Evolutionary conservation across 2,113 vertebrate genomes (phyloP).

Genomic region (Onychostoma macrolepis): DNA sequence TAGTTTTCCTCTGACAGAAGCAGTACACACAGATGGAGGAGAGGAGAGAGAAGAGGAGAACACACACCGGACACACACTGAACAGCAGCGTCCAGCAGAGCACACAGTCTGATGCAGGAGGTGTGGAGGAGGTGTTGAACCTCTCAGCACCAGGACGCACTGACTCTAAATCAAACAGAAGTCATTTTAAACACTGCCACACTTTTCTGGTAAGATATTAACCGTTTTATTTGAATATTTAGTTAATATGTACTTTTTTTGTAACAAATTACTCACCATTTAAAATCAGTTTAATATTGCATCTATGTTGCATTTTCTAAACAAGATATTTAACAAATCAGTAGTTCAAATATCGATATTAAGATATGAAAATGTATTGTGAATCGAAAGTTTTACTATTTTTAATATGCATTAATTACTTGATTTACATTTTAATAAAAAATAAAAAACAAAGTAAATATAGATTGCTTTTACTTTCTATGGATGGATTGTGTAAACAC

Average conservation of each 20-base stretch:
- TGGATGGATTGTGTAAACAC: too few species aligned
- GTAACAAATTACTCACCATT: neutral
- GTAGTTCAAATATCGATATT: too few species aligned
- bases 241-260: neutral
- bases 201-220: neutral
- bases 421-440: too few species aligned
- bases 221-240: neutral
- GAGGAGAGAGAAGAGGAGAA: constrained; percentile 16
- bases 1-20: neutral
- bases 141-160: neutral
- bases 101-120: too few species aligned
- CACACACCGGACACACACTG: constrained; percentile 20
- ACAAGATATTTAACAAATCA: too few species aligned
- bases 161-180: neutral
- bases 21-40: neutral
- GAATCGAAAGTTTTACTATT: too few species aligned
- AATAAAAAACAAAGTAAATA: too few species aligned
- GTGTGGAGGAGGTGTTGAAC: too few species aligned
- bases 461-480: too few species aligned
- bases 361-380: too few species aligned
- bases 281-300: neutral
- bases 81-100: neutral
- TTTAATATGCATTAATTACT: too few species aligned
- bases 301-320: too few species aligned
- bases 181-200: neutral